Base-by-base conservation (phyloP, 2,113 vertebrate species). In the Lophura nycthemera region DNA sequence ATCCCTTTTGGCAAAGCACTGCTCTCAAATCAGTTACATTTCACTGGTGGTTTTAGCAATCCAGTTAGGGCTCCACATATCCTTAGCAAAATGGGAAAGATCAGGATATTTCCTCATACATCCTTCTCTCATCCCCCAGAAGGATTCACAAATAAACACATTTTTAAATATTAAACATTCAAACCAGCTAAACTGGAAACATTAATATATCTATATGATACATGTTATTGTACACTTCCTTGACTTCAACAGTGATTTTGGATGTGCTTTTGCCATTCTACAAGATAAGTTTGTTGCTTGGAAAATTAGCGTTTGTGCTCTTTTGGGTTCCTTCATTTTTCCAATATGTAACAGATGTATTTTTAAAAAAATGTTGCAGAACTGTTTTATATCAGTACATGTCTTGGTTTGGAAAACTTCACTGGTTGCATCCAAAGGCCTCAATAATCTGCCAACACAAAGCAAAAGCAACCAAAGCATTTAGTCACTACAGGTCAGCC, bases 161-260 rank as follows among this genome's bases (percentile, higher is more conserved):
- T 25, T n/a, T 59, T 63, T 50, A 13, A 25, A 70, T 67, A 63
- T 16, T 19, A 72, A 42, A 3, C 13, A 16, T 57, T 71, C 13
- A 67, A 61, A 47, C 11, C 42, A 47, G 30, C 3, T 2, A 17
- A 3, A 7, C 60, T 80, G 13, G 24, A 56, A 92, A 63, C 13
- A 4, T 56, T 82, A 63, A 56, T 0, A 56, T 0, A 2, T 32
- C 21, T 86, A 7, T 38, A 34, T 63, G 22, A 82, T 30, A 47
- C 12, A 1, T 2, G 2, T 77, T 76, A 70, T 16, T 0, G 0
- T 78, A 67, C 1, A 10, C 16, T 77, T 81, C 1, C 16, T 42
- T n/a, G 21, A 57, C 0, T 1, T 63, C 76, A 57, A 24, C 45
- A 70, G 15, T 8, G 5, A 21, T 85, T 85, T 83, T 56, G 66